Percentiles rank a stretch among this genome's conserved stretches.
Evolutionary conservation across 2,113 vertebrate genomes (phyloP).

Genomic region (Numenius arquata): DNA sequence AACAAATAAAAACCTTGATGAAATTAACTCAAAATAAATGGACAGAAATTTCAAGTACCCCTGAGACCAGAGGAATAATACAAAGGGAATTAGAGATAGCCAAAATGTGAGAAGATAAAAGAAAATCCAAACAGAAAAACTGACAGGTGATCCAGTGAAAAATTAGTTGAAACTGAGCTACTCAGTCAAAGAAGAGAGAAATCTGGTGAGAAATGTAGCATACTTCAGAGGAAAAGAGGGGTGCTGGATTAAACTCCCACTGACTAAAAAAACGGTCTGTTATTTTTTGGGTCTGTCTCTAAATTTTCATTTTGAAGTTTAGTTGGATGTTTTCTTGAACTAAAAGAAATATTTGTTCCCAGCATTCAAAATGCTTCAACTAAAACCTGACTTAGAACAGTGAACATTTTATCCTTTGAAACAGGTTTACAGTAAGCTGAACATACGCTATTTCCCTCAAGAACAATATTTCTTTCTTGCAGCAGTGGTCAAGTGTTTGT

Average conservation of each 20-base stretch:
- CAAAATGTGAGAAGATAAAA: neutral
- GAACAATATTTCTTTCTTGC: neutral
- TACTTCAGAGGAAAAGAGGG: neutral
- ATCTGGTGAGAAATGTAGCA: neutral
- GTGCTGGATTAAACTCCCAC: neutral
- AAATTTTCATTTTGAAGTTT: neutral
- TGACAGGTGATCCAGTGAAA: neutral
- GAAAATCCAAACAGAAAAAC: neutral
- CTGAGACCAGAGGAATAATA: neutral
- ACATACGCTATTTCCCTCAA: neutral
- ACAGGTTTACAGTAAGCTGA: neutral
- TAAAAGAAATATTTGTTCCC: neutral
- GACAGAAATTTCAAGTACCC: neutral
- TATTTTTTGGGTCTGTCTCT: neutral
- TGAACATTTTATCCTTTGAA: neutral
- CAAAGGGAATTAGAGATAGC: neutral
- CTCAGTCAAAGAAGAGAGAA: neutral
- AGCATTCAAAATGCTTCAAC: neutral
- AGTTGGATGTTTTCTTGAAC: neutral
- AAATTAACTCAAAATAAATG: neutral
- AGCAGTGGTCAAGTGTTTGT: neutral
- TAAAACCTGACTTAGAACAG: neutral
- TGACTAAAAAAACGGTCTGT: neutral
- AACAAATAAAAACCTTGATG: constrained; percentile 1
- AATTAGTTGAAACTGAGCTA: neutral